These are phyloP conservation scores for Iselma pallidipennis DNA, from an alignment of 2,888 invertebrate genomes.

Conservation along the genomic window DNA sequence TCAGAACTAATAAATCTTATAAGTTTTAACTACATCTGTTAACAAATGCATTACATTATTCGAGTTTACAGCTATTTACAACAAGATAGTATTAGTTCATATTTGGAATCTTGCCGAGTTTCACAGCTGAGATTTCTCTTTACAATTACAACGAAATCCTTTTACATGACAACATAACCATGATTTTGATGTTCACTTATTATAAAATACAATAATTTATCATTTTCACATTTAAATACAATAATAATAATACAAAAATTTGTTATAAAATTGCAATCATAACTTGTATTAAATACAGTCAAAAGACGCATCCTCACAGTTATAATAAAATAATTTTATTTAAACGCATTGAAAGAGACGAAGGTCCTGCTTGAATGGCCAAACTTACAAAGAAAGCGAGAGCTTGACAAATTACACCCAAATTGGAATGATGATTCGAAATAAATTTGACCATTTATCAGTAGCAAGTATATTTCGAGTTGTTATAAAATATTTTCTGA, in stretches of 20 bases:
- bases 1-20: not conserved
- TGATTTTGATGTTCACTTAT: not conserved
- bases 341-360: not conserved
- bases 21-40: not conserved
- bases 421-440: not conserved
- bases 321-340: not conserved
- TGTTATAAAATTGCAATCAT: too few relatives aligned
- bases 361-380: not conserved
- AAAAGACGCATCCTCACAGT: not conserved
- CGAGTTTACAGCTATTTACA: not conserved
- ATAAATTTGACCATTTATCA: not conserved
- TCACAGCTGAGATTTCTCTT: not conserved
- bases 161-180: not conserved
- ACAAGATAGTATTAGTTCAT: not conserved
- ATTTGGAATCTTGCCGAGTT: not conserved
- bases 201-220: not conserved
- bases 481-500: too few relatives aligned
- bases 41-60: not conserved
- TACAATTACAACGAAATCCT: not conserved
- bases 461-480: not conserved
- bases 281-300: too few relatives aligned
- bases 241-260: too few relatives aligned
- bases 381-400: not conserved
- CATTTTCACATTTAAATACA: too few relatives aligned
- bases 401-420: not conserved